Evolutionary conservation across 2,797 vertebrate species (phyloP).

Genomic region (Trichosurus vulpecula): DNA sequence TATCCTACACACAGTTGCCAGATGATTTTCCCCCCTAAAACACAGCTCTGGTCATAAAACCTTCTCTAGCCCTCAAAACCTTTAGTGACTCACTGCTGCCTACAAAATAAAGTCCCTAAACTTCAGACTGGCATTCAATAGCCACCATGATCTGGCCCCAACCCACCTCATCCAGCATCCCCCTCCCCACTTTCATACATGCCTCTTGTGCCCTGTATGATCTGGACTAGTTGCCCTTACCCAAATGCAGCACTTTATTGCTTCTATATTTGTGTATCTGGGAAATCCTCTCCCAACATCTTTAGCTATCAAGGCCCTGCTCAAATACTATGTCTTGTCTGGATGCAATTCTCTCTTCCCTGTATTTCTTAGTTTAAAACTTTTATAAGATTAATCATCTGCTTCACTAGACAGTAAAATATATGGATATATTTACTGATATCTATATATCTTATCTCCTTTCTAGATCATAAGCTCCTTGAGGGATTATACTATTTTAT

Average conservation of each 20-base stretch:
- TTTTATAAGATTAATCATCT: background rate
- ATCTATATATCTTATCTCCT: background rate
- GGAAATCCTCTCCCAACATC: background rate
- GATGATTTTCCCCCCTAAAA: background rate
- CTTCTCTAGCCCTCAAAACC: background rate
- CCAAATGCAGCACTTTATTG: background rate
- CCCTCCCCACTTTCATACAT: background rate
- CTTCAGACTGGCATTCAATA: background rate
- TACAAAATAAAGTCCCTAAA: background rate
- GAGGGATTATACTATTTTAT: background rate
- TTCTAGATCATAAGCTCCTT: background rate
- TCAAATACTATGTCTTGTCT: background rate
- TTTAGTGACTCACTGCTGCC: background rate
- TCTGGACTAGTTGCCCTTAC: background rate
- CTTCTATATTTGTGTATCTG: background rate
- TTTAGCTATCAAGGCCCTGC: background rate
- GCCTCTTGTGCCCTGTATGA: background rate
- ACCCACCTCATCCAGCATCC: background rate
- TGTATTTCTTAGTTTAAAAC: background rate
- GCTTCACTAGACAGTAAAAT: background rate
- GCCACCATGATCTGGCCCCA: background rate
- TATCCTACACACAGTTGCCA: background rate
- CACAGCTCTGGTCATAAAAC: background rate
- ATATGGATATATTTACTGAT: background rate
- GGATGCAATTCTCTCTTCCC: background rate